Evolutionary conservation across 2,797 vertebrate genomes (phyloP).

Genomic region (Pyrocephalus nanus): DNA sequence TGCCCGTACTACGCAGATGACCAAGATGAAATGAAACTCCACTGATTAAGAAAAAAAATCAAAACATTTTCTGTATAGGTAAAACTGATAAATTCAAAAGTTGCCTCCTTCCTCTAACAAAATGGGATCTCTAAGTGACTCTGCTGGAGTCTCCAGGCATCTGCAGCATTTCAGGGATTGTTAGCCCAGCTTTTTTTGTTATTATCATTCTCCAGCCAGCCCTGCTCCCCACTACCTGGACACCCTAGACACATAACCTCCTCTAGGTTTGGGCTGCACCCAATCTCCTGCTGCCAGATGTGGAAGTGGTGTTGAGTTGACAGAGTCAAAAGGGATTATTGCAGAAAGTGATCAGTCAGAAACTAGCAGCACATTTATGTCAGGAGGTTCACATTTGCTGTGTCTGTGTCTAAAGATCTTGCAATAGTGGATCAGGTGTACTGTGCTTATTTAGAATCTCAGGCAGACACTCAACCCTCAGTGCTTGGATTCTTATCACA

Average conservation of each 20-base stretch:
- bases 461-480: not conserved
- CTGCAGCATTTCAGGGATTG: not conserved
- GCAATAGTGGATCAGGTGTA: not conserved
- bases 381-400: not conserved
- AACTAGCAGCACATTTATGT: not conserved
- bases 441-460: not conserved
- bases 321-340: not conserved
- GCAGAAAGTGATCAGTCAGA: not conserved
- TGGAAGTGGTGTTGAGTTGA: not conserved
- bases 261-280: not conserved
- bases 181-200: not conserved
- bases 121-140: not conserved
- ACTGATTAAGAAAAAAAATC: not conserved
- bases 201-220: not conserved
- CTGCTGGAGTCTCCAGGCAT: not conserved
- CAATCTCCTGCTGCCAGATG: accelerated
- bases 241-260: not conserved
- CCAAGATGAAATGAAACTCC: not conserved
- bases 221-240: not conserved
- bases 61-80: not conserved
- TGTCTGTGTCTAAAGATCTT: not conserved
- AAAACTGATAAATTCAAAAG: not conserved
- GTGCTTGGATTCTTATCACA: not conserved
- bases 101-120: not conserved
- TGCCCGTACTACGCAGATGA: not conserved